Percentiles rank a stretch among this genome's conserved stretches.
These are phyloP conservation scores for Mythimna lalbum DNA, from an alignment of 2,888 invertebrate genomes.

Conservation along the genomic window DNA sequence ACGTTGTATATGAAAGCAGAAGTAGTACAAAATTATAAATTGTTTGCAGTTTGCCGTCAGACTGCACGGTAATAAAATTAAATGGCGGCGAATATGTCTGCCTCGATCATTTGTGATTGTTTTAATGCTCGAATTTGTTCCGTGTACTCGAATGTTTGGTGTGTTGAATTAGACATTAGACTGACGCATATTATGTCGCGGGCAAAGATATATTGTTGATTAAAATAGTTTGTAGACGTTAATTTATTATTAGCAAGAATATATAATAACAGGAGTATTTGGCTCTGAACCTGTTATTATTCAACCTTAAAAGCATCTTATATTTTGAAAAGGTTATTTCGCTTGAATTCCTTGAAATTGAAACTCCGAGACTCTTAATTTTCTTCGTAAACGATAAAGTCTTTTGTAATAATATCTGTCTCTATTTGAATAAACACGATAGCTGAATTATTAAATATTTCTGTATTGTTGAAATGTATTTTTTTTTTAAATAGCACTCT, in stretches of 20 bases:
- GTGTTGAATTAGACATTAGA: conserved; percentile 42
- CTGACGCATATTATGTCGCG: conserved; percentile 37
- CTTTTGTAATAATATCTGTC: conserved; percentile 5
- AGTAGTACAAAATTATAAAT: conserved; percentile 59
- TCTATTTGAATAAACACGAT: conserved; percentile 24
- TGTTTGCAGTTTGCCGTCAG: conserved; percentile 53
- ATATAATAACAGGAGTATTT: conserved; percentile 14
- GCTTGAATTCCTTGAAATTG: conserved; percentile 22
- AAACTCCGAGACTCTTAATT: conserved; percentile 14
- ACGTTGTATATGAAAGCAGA: conserved; percentile 39
- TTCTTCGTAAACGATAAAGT: conserved; percentile 11
- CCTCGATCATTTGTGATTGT: conserved; percentile 60
- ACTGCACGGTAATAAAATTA: conserved; percentile 60
- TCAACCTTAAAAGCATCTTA: conserved; percentile 15
- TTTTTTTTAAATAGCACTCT: not conserved
- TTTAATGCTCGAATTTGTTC: conserved; percentile 52
- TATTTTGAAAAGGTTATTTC: not conserved
- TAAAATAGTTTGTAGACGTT: conserved; percentile 46
- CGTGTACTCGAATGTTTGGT: conserved; percentile 28
- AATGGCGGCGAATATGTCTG: conserved; percentile 59
- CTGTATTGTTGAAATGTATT: not conserved
- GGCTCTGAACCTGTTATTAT: conserved; percentile 10
- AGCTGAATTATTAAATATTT: not conserved
- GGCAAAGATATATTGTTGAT: conserved; percentile 40
- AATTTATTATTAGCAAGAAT: conserved; percentile 30